Conservation (phyloP, 2,113 vertebrate genomes). For the Megaptera novaeangliae region DNA sequence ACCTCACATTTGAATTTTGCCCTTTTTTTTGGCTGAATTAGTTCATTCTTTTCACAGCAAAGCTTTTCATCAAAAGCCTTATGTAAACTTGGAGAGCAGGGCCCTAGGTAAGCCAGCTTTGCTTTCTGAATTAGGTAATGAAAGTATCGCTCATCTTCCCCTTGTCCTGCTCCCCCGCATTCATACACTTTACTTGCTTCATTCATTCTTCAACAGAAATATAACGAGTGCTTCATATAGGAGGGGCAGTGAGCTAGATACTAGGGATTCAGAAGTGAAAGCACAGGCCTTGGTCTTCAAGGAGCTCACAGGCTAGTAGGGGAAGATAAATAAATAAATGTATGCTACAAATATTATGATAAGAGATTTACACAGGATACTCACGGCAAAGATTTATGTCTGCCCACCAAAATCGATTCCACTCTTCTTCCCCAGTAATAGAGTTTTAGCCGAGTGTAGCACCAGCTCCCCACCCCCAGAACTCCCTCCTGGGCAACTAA, state of each 20-base stretch:
- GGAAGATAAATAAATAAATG: not conserved
- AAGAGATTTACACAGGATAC: not conserved
- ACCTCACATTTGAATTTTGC: not conserved
- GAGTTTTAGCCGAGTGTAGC: not conserved
- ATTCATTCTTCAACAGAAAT: not conserved
- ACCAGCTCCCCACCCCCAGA: not conserved
- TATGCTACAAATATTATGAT: not conserved
- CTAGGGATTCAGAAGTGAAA: not conserved
- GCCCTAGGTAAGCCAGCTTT: not conserved
- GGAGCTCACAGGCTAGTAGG: not conserved
- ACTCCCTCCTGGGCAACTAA: not conserved
- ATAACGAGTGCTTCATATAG: not conserved
- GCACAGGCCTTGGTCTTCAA: not conserved
- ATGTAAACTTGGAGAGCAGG: not conserved
- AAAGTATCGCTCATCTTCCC: not conserved
- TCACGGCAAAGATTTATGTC: not conserved
- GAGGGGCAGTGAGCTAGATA: not conserved
- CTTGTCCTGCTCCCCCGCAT: not conserved
- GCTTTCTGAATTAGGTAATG: not conserved
- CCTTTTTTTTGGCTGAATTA: not conserved
- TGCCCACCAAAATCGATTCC: not conserved
- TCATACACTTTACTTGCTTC: not conserved
- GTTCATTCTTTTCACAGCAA: slow-evolving; percentile 21
- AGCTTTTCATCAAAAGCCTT: slow-evolving; percentile 12
- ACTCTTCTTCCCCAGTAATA: not conserved